These are phyloP conservation scores for Zaprionus obscuricornis DNA, from an alignment of 2,888 invertebrate species.

Conservation along the genomic window DNA sequence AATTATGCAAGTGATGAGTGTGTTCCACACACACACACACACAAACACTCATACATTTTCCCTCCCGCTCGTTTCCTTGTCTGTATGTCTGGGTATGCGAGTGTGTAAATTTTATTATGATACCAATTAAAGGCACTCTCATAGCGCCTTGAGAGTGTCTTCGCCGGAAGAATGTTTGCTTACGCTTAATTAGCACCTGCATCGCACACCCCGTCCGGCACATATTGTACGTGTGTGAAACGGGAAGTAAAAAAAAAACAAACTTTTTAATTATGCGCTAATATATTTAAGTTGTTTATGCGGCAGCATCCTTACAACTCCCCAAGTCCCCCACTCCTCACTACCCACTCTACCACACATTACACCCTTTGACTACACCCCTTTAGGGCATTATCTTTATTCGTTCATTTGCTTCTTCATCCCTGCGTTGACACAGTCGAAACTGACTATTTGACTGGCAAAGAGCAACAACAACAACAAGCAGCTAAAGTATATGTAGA, in stretches of 20 bases:
- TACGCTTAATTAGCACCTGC: constrained; percentile 55
- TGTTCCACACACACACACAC: no score
- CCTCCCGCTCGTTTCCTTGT: no score
- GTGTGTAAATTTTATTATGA: constrained; percentile 63
- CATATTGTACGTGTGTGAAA: neutral
- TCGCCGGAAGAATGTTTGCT: constrained; percentile 42
- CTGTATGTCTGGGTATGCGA: constrained; percentile 18
- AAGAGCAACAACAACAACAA: constrained; percentile 7
- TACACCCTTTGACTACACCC: no score
- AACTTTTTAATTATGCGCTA: constrained; percentile 68
- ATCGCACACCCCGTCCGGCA: neutral
- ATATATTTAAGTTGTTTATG: constrained; percentile 57
- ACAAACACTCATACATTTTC: no score
- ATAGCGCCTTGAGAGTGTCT: constrained; percentile 12
- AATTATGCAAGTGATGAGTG: constrained; percentile 72
- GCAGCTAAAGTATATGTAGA: no score
- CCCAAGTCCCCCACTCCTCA: neutral
- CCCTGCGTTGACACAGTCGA: constrained; percentile 17
- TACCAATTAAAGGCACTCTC: constrained; percentile 58
- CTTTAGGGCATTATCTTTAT: no score
- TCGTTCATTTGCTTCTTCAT: no score
- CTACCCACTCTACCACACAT: no score
- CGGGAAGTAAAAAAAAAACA: constrained; percentile 21
- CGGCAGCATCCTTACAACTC: constrained; percentile 1
- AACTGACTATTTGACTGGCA: constrained; percentile 25